Percentiles rank a stretch among this genome's conserved stretches.
phyloP scores from a whole-genome alignment of 2,113 vertebrate genomes.

The Lynx canadensis region DNA sequence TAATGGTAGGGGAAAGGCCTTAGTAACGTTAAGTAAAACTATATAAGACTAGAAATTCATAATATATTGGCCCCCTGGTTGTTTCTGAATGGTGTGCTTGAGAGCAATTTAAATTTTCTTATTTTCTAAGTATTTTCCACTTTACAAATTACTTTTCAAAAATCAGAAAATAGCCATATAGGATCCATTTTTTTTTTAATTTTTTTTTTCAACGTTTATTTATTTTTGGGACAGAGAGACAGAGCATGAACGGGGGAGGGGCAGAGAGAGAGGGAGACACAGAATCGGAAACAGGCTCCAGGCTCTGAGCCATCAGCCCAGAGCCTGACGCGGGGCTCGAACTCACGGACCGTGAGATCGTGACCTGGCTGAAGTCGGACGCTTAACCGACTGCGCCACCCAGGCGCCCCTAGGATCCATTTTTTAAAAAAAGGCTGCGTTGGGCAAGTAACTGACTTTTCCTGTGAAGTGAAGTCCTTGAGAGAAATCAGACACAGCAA shows the following conservation, averaged over 20 bases:
- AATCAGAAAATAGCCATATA: neutral
- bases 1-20: neutral
- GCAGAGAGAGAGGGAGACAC: too few relatives aligned
- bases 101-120: neutral
- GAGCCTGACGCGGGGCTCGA: too few relatives aligned
- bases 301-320: too few relatives aligned
- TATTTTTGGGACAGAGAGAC: too few relatives aligned
- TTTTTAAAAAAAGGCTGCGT: neutral
- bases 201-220: too few relatives aligned
- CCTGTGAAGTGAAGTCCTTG: neutral
- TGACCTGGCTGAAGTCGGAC: too few relatives aligned
- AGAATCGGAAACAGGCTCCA: too few relatives aligned
- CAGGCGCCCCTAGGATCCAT: too few relatives aligned
- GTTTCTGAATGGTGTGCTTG: neutral
- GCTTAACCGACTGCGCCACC: too few relatives aligned
- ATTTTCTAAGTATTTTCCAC: slow-evolving; percentile 24
- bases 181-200: neutral
- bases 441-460: neutral
- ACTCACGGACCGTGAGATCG: too few relatives aligned
- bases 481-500: neutral
- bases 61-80: neutral
- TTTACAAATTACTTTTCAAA: slow-evolving; percentile 31
- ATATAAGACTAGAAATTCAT: neutral
- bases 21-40: neutral
- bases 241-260: too few relatives aligned